phyloP scores from a whole-genome alignment of 2,797 vertebrate species.

The Balearica regulorum region DNA sequence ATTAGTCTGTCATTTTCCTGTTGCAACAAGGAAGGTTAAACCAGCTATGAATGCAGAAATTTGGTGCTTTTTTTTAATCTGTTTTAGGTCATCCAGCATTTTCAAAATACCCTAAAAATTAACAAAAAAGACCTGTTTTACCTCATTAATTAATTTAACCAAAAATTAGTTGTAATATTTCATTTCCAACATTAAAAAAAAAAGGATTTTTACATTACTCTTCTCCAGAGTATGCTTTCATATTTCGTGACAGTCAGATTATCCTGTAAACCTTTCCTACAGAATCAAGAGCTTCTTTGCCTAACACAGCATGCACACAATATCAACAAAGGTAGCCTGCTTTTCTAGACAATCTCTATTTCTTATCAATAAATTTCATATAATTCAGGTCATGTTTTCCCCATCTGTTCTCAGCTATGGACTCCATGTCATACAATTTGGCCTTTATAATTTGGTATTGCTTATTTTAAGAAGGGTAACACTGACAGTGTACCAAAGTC shows the following conservation, averaged over 20 bases:
- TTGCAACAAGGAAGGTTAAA: background rate
- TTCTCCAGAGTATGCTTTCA: background rate
- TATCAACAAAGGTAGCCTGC: background rate
- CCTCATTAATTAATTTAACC: background rate
- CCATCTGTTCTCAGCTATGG: background rate
- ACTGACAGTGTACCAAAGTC: background rate
- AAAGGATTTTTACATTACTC: rapidly evolving
- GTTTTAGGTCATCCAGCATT: background rate
- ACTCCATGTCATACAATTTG: background rate
- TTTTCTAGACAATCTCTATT: background rate
- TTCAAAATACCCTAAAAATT: background rate
- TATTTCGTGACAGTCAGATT: background rate
- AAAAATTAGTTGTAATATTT: background rate
- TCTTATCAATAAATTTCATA: background rate
- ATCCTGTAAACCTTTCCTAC: background rate
- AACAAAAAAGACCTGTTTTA: background rate
- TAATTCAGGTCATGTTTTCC: background rate
- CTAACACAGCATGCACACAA: background rate
- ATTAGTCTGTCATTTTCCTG: background rate
- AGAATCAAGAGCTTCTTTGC: background rate
- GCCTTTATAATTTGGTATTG: background rate
- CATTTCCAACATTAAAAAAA: background rate
- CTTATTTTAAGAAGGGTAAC: background rate
- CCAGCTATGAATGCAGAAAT: background rate
- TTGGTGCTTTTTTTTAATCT: background rate